Evolutionary conservation across 2,113 vertebrate species (phyloP), one percentile per base, ranked within the genome.

Genomic region (Leptobrachium leishanense): DNA sequence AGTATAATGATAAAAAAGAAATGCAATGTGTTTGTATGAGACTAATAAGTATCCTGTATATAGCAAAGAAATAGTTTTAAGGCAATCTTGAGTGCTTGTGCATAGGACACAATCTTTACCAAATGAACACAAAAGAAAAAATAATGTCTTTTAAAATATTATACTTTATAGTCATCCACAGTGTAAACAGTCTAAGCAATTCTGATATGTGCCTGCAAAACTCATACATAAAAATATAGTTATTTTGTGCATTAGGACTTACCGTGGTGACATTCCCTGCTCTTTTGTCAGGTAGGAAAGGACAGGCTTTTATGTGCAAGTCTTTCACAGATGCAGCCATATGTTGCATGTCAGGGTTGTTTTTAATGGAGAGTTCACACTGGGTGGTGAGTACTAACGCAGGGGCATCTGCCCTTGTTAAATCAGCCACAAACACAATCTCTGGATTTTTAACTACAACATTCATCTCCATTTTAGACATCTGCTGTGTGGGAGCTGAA

Each of bases 351-450:
- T 94, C 90, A 40, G 89, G 86, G 46, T 88, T 87, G 41, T 82
- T 93, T 85, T 94, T 95, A 82, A 93, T 95, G 71, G 87, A 79
- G 70, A 97, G 83, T 79, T 99, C 96, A 83, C 95, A 98, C 65
- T 98, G 92, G 1, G 94, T 94, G 74, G 96, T 98, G 90, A 97
- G 89, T 50, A 99, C 96, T 67, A 99, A 84, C 0, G 98, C 92
- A 10, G 96, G 95, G 65, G 95, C 96, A 65, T 98, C 95, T 12
- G 90, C 94, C 74, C 91, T 95, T 20, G 96, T 96, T 89, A 99
- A 91, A 85, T 99, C 97, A 0, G 96, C 98, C 85, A 99, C 97
- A 84, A 99, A 99, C 11, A 98, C 95, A 43, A 99, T 94, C 86
- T 99, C 96, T 0, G 98, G 96, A 85, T 98, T 97, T 88, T 93